Evolutionary conservation across 2,888 invertebrate genomes (phyloP).

Genomic region (Loripinus fragilis): DNA sequence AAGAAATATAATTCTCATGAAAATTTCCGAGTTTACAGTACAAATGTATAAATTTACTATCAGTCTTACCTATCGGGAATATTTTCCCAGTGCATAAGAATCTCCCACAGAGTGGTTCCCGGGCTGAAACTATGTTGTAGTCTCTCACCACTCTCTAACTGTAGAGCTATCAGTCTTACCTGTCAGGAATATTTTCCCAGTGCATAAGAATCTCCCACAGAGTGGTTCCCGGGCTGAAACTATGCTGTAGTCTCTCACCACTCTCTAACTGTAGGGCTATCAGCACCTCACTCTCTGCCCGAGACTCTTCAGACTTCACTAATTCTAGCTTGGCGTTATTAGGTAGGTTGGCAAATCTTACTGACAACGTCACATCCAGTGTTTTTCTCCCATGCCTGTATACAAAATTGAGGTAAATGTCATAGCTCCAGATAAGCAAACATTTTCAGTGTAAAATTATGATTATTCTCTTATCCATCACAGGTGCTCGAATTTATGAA

Average conservation of each 20-base stretch:
- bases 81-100: slow-evolving; percentile 84
- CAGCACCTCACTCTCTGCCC: slow-evolving; percentile 87
- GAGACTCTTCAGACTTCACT: slow-evolving; percentile 87
- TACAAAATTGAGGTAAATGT: background rate
- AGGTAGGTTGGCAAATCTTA: slow-evolving; percentile 93
- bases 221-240: slow-evolving; percentile 86
- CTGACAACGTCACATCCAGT: slow-evolving; percentile 90
- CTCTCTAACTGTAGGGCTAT: slow-evolving; percentile 91
- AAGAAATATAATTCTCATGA: too few species aligned
- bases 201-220: slow-evolving; percentile 86
- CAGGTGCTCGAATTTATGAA: too few species aligned
- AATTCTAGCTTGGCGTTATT: slow-evolving; percentile 96
- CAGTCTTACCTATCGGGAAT: slow-evolving; percentile 5
- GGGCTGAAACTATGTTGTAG: slow-evolving; percentile 86
- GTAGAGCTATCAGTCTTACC: slow-evolving; percentile 85
- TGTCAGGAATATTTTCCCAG: slow-evolving; percentile 66
- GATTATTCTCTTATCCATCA: too few species aligned
- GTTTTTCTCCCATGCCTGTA: slow-evolving; percentile 90
- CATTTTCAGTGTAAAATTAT: too few species aligned
- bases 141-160: slow-evolving; percentile 90
- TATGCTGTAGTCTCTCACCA: slow-evolving; percentile 87
- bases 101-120: slow-evolving; percentile 85
- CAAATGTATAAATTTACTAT: too few species aligned
- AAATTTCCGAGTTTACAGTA: too few species aligned
- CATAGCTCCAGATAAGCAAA: too few species aligned